phyloP scores from a whole-genome alignment of 1,140 invertebrate species.

The Odontomachus brunneus region DNA sequence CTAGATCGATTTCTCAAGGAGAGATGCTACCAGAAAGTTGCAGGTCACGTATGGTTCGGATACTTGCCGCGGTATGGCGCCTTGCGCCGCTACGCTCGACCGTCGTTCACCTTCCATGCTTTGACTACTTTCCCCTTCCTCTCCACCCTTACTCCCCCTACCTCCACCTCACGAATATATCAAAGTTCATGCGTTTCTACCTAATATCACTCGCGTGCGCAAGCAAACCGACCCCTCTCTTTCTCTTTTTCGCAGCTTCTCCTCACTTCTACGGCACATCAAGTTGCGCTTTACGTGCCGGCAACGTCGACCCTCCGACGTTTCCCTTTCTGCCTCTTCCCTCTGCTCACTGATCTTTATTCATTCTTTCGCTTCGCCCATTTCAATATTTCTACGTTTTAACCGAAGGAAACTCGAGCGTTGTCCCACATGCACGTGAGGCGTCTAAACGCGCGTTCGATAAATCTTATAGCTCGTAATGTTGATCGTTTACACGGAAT shows the following conservation, averaged over 20 bases:
- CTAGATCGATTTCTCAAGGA: slow-evolving; percentile 58
- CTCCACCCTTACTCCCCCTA: neutral
- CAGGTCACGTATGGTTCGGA: slow-evolving; percentile 85
- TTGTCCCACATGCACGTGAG: slow-evolving; percentile 30
- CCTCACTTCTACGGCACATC: slow-evolving; percentile 55
- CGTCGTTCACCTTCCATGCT: slow-evolving; percentile 57
- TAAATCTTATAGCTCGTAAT: slow-evolving; percentile 64
- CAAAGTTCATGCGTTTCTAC: slow-evolving; percentile 85
- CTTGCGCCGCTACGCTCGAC: slow-evolving; percentile 62
- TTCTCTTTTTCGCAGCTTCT: slow-evolving; percentile 41
- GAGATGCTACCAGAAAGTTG: slow-evolving; percentile 80
- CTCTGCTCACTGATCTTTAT: slow-evolving; percentile 82
- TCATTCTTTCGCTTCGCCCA: slow-evolving; percentile 83
- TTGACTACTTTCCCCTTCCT: slow-evolving; percentile 43
- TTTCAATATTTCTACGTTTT: slow-evolving; percentile 85
- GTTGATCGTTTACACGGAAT: slow-evolving; percentile 51
- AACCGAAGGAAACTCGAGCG: slow-evolving; percentile 76
- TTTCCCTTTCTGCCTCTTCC: slow-evolving; percentile 35
- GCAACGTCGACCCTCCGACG: slow-evolving; percentile 44
- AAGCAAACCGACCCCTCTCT: slow-evolving; percentile 57
- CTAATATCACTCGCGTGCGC: slow-evolving; percentile 84
- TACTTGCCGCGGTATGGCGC: slow-evolving; percentile 84
- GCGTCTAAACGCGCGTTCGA: slow-evolving; percentile 58
- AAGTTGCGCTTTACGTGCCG: slow-evolving; percentile 73
- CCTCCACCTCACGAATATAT: slow-evolving; percentile 80